Evolutionary conservation across 2,888 invertebrate genomes (phyloP).

Genomic region (Petrolisthes manimaculis): DNA sequence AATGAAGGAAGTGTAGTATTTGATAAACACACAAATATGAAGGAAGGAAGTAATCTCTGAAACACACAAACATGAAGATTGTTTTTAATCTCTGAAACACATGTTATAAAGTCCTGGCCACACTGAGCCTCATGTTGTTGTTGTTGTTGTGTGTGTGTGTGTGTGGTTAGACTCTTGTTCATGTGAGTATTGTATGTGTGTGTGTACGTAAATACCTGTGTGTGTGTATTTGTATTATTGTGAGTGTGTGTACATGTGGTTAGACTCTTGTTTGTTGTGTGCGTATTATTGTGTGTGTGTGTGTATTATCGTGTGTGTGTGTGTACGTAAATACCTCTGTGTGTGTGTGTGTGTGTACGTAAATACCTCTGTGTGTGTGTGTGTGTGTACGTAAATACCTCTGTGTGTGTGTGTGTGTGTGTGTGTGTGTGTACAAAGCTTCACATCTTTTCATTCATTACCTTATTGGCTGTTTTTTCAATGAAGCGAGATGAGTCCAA

Average conservation of each 20-base stretch:
- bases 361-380: background rate
- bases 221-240: constrained; percentile 4
- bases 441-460: constrained; percentile 1
- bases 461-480: constrained; percentile 37
- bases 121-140: too few relatives aligned
- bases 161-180: background rate
- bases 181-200: background rate
- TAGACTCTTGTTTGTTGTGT: background rate
- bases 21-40: too few relatives aligned
- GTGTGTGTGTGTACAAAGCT: background rate
- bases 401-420: background rate
- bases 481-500: constrained; percentile 38
- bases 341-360: background rate
- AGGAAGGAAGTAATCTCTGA: too few relatives aligned
- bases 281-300: too few relatives aligned
- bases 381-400: constrained; percentile 7
- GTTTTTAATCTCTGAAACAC: too few relatives aligned
- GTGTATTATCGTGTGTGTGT: too few relatives aligned
- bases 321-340: background rate
- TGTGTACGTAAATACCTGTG: constrained; percentile 13
- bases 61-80: too few relatives aligned
- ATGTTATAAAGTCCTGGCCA: too few relatives aligned
- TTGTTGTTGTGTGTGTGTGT: background rate
- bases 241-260: constrained; percentile 7
- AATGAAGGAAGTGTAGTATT: too few relatives aligned